Evolutionary conservation across 1,140 invertebrate species (phyloP), one percentile per base, ranked within the genome.

Genomic region (Atta colombica): DNA sequence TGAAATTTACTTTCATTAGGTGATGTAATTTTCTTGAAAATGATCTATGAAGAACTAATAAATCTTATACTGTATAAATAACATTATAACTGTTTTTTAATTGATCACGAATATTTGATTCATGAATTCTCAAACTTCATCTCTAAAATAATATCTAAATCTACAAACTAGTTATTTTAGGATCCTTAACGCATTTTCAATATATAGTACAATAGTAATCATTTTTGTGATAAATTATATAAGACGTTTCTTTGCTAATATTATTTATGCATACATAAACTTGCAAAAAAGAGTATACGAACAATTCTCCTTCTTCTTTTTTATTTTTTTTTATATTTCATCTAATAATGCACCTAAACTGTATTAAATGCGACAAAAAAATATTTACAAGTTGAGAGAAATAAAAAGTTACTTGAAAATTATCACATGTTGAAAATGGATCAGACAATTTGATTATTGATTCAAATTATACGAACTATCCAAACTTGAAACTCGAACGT

Each of bases 71-170:
- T 75, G 66, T 63, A 84, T 84, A 84, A 84, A 69, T 69, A 16
- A 80, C 21, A 81, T 66, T 72, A 71, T 49, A 82, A 84, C 3
- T 18, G n/a, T 39, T 87, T 63, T 68, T 88, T 82, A 88, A 90
- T 90, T 90, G 60, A 89, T 78, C 87, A 88, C 65, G 49, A 35
- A 80, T 88, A 90, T 90, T 66, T 90, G 81, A 88, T 60, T 88
- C 55, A 25, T 39, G 28, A 72, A 55, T 82, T 3, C 18, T 63
- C 2, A 28, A 63, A 80, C 66, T 65, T 6, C 8, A 53, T 77
- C 4, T 65, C 35, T 66, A 68, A 78, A 53, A 68, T 35, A 31
- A 86, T 49, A 10, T 60, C 21, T 78, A 60, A 55, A 65, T 66
- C 45, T 77, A 85, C 8, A 12, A 55, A 61, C 55, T 58, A 80